Conservation (phyloP, 2,113 vertebrate genomes). For the Macheiramphus alcinus region DNA sequence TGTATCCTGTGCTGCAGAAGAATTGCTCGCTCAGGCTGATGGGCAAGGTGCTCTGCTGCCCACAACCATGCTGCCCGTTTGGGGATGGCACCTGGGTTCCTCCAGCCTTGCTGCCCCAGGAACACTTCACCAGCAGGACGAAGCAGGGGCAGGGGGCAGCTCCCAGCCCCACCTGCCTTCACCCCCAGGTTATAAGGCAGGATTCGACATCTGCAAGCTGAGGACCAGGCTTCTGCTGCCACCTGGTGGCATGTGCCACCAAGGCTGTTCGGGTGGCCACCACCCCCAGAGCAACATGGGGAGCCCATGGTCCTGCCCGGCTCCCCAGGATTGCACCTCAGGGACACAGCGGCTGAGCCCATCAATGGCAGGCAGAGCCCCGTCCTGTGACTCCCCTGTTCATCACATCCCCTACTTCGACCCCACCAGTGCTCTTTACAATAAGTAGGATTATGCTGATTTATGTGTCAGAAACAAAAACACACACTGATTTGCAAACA, state of each 20-base stretch:
- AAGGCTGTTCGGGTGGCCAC: background rate
- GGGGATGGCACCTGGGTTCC: background rate
- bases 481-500: fast-evolving
- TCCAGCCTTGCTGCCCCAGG: background rate
- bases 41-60: background rate
- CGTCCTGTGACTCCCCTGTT: background rate
- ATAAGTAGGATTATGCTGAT: too few species aligned
- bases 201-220: background rate
- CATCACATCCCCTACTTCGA: background rate
- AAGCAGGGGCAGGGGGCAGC: background rate
- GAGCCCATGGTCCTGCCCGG: fast-evolving
- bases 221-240: background rate
- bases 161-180: too few species aligned
- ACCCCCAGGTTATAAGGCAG: too few species aligned
- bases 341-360: background rate
- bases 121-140: background rate
- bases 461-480: fast-evolving
- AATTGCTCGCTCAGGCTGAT: fast-evolving
- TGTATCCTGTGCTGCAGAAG: fast-evolving
- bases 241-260: background rate
- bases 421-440: background rate
- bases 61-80: fast-evolving
- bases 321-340: background rate
- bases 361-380: background rate
- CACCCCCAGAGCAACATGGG: background rate